Percentiles rank a stretch among this genome's conserved stretches.
phyloP scores from a whole-genome alignment of 2,888 invertebrate genomes.

The Athetis lepigone region DNA sequence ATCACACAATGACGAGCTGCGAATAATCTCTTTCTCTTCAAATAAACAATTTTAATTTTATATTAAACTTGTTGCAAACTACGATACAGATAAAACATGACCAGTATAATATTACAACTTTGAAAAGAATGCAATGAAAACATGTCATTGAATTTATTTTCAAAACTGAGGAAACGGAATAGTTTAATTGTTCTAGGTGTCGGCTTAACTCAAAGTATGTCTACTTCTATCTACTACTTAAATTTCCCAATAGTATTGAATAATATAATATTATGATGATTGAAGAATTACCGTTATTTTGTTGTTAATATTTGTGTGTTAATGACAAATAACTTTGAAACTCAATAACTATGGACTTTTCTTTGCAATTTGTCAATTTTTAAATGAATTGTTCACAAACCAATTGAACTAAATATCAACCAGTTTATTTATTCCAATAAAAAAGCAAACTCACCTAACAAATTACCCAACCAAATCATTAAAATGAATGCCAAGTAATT shows the following conservation, averaged over 20 bases:
- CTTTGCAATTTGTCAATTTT: no score
- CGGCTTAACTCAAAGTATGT: conserved; percentile 26
- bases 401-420: conserved; percentile 15
- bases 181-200: neutral
- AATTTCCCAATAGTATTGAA: neutral
- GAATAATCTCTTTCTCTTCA: conserved; percentile 12
- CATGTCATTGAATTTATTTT: conserved; percentile 4
- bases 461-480: conserved; percentile 25
- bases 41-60: conserved; percentile 8
- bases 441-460: conserved; percentile 9
- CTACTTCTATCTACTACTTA: neutral
- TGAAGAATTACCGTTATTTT: no score
- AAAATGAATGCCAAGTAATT: conserved; percentile 27
- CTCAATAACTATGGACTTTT: no score
- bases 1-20: neutral
- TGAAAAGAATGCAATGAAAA: no score
- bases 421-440: neutral
- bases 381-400: no score
- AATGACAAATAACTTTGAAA: no score
- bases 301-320: no score
- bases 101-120: conserved; percentile 12
- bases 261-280: no score
- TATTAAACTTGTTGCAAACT: conserved; percentile 8
- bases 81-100: conserved; percentile 2
- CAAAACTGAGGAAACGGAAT: neutral